Base-by-base conservation (phyloP, 2,888 invertebrate genomes). In the Cheilosia pagana region DNA sequence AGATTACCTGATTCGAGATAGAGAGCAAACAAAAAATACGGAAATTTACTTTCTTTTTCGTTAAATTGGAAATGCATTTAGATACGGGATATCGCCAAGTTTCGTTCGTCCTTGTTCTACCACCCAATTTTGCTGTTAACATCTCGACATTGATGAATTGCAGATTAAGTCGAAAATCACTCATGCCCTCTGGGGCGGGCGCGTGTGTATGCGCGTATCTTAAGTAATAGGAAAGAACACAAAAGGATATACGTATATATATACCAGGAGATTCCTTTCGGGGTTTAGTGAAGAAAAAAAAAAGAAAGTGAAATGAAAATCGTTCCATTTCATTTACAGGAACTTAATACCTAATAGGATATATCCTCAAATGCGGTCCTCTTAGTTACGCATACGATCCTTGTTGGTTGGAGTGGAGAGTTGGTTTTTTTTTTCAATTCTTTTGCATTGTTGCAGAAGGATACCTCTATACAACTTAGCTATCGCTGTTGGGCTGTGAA, bases 81-180 rank as follows among this genome's bases (percentile, higher is more conserved):
- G 85, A 85, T 85, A 76, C 72, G 78, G 59, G 39, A 28, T 71
- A 77, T 68, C 77, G 35, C 35, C 60, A 71, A 63, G 16, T 43
- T 81, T 68, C 35, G 21, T 19, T 71, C 48, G 19, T 43, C 23
- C 7, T 21, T 50, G 31, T 63, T 67, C 45, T 35, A 45, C 57
- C 81, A 85, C 62, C 85, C 81, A 67, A 76, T 75, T 50, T 55
- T 45, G 62, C 85, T 71, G 85, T 86, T 86, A 86, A 83, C 57
- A 86, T 86, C 87, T 87, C 81, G 91, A 91, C 91, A 91, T 90
- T 91, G 91, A 91, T 91, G 91, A 90, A 91, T 91, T 91, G 90
- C 91, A 89, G 90, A 90, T 91, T 91, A 91, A 90, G 90, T 90
- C 90, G 90, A 89, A 89, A 89, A 90, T 90, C 90, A 88, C 87